A percentile compares a stretch with the other conserved stretches of the same genome.
phyloP scores from a whole-genome alignment of 2,113 vertebrate species.

The Clarias macrocephalus region DNA sequence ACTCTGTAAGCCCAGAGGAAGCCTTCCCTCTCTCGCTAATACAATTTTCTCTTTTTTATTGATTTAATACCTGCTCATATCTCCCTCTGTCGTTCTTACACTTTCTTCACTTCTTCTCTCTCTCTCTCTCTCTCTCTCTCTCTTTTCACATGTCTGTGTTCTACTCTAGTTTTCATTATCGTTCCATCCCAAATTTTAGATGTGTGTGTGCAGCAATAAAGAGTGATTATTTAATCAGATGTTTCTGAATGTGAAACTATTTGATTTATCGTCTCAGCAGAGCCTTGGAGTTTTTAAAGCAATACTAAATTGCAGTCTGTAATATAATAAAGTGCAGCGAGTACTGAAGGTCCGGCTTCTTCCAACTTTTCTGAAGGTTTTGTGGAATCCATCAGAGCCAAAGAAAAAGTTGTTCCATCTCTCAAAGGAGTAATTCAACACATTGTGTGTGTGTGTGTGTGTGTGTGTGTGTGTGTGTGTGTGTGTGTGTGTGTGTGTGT shows the following conservation, averaged over 20 bases:
- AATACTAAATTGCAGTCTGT: neutral
- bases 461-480: conserved; percentile 11
- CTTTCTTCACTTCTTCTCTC: neutral
- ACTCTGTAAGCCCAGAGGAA: neutral
- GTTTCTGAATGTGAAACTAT: neutral
- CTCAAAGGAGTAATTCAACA: neutral
- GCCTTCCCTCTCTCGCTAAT: neutral
- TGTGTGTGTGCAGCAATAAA: neutral
- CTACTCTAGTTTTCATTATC: neutral
- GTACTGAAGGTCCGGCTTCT: neutral
- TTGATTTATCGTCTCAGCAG: neutral
- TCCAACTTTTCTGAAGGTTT: neutral
- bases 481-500: conserved; percentile 2
- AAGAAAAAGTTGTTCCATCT: neutral
- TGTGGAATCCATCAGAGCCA: neutral
- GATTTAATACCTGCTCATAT: neutral
- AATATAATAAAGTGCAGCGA: neutral
- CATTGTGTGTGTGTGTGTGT: neutral
- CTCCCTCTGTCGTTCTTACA: neutral
- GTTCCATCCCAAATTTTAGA: neutral
- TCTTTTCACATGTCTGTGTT: conserved; percentile 28
- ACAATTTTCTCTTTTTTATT: neutral
- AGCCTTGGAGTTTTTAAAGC: neutral
- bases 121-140: conserved; percentile 22
- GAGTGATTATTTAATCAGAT: neutral